Conservation (phyloP, 2,888 invertebrate genomes). For the Phrixothrix hirtus region DNA sequence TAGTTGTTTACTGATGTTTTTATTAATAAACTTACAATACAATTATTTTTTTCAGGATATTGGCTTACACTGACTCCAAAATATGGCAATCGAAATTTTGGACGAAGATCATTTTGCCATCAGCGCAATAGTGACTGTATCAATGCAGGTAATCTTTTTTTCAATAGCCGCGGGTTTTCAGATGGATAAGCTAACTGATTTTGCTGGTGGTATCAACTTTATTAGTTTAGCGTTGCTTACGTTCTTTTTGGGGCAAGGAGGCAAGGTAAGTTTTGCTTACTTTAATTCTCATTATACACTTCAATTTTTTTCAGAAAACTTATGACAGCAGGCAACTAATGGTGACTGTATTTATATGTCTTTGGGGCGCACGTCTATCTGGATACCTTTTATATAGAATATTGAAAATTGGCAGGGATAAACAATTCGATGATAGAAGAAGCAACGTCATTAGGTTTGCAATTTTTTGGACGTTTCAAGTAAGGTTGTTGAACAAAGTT, state of each 20-base stretch:
- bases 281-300: no score
- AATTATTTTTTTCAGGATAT: constrained; percentile 17
- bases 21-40: no score
- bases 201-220: constrained; percentile 92
- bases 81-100: constrained; percentile 73
- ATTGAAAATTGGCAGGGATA: constrained; percentile 87
- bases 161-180: constrained; percentile 83
- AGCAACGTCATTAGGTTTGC: constrained; percentile 86
- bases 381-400: constrained; percentile 89
- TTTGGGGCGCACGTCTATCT: constrained; percentile 86
- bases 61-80: constrained; percentile 20
- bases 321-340: constrained; percentile 89
- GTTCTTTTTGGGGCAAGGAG: constrained; percentile 82
- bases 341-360: constrained; percentile 83
- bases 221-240: constrained; percentile 86
- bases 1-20: no score
- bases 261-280: constrained; percentile 69
- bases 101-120: constrained; percentile 85
- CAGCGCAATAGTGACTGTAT: constrained; percentile 81
- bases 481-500: constrained; percentile 53
- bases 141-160: constrained; percentile 87
- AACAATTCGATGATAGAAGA: constrained; percentile 85
- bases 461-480: constrained; percentile 92
- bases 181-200: constrained; percentile 89
- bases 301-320: constrained; percentile 65